phyloP scores from a whole-genome alignment of 1,140 invertebrate genomes.

The Luehdorfia chinensis region DNA sequence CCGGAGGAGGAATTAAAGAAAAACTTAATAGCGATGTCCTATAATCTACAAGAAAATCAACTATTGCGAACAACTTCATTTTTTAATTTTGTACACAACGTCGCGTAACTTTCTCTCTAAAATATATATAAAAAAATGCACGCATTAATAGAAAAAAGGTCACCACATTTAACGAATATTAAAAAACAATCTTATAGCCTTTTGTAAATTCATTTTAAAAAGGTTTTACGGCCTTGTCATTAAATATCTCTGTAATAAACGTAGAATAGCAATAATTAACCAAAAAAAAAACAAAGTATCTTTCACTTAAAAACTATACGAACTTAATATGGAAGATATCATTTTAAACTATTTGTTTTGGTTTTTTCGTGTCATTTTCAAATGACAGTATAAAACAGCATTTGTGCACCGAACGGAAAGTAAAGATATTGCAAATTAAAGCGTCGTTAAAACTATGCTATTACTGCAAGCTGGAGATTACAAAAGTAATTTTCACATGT shows the following conservation, averaged over 20 bases:
- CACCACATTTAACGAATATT: conserved; percentile 38
- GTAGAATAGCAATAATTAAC: neutral
- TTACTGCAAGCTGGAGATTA: neutral
- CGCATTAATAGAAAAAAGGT: conserved; percentile 34
- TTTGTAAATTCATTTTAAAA: conserved; percentile 20
- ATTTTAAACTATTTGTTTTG: conserved; percentile 28
- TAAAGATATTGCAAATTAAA: conserved; percentile 2
- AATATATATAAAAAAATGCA: conserved; percentile 4
- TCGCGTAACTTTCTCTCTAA: neutral
- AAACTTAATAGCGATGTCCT: conserved; percentile 12
- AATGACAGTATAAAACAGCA: conserved; percentile 7
- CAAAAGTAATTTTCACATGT: conserved; percentile 3
- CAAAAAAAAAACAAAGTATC: conserved; percentile 1
- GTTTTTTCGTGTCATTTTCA: conserved; percentile 23
- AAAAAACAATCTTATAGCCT: conserved; percentile 26
- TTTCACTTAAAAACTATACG: conserved; percentile 10
- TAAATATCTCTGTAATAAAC: conserved; percentile 1
- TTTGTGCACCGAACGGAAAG: conserved; percentile 6
- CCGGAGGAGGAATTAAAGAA: neutral
- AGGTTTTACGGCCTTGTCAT: conserved; percentile 15
- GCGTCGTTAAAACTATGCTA: neutral
- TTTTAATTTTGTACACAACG: conserved; percentile 5
- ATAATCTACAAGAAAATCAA: conserved; percentile 18
- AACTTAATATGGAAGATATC: conserved; percentile 39
- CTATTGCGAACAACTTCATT: conserved; percentile 16